Evolutionary conservation across 2,888 invertebrate species (phyloP).

Genomic region (Agrochola litura): DNA sequence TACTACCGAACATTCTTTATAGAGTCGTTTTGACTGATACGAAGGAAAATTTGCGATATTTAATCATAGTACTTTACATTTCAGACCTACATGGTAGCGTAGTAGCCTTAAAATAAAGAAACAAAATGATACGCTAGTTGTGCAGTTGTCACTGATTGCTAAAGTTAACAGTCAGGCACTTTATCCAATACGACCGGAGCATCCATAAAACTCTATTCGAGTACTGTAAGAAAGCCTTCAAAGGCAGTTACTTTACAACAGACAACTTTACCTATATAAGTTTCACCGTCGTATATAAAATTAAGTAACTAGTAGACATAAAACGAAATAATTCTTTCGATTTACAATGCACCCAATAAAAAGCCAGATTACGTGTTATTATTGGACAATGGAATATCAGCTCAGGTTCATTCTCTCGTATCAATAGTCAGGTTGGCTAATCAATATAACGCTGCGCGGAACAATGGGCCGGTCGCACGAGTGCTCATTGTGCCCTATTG

Average conservation of each 20-base stretch:
- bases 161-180: conserved; percentile 8
- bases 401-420: conserved; percentile 30
- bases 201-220: too few species aligned
- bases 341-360: conserved; percentile 34
- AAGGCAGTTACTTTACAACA: background rate
- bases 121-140: background rate
- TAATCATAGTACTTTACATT: conserved; percentile 11
- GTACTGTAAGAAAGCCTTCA: too few species aligned
- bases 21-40: conserved; percentile 40
- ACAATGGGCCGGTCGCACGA: conserved; percentile 50
- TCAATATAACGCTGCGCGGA: conserved; percentile 36
- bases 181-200: too few species aligned
- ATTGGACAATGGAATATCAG: conserved; percentile 50
- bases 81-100: background rate
- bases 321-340: background rate
- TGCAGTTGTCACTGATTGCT: conserved; percentile 18
- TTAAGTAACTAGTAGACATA: background rate
- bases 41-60: conserved; percentile 24
- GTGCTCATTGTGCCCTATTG: conserved; percentile 41
- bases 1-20: conserved; percentile 46
- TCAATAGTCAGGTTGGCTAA: conserved; percentile 51
- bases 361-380: conserved; percentile 39
- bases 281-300: background rate
- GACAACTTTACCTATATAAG: background rate
- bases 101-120: background rate